Percentiles rank a stretch among this genome's conserved stretches.
phyloP scores from a whole-genome alignment of 2,888 invertebrate species.

The Harpagoxenus sublaevis region DNA sequence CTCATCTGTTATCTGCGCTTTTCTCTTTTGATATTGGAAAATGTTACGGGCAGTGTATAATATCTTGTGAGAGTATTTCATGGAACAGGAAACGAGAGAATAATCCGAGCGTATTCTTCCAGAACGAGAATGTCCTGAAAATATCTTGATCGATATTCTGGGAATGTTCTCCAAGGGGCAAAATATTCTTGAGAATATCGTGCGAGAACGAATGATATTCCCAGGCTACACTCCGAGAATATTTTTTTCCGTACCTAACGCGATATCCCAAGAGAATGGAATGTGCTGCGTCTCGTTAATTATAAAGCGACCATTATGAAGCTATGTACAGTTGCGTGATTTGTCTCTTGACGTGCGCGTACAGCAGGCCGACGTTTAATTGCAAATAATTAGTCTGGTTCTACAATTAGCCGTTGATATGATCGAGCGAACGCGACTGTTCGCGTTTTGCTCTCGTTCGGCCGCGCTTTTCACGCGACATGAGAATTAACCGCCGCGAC shows the following conservation, averaged over 20 bases:
- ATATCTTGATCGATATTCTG: conserved; percentile 10
- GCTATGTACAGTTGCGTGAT: not conserved
- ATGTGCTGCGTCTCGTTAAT: not conserved
- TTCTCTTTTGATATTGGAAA: not conserved
- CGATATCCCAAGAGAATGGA: not conserved
- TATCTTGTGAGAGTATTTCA: not conserved
- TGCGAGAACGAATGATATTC: not conserved
- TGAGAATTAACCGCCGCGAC: conserved; percentile 33
- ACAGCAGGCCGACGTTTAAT: conserved; percentile 8
- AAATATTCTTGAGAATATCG: not conserved
- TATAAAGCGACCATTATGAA: not conserved
- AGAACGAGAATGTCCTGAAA: not conserved
- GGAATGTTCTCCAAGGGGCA: not conserved
- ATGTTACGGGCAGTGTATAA: not conserved
- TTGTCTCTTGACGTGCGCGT: not conserved
- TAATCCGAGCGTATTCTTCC: not conserved
- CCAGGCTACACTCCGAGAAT: not conserved
- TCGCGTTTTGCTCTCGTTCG: not conserved
- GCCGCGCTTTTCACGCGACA: conserved; percentile 2
- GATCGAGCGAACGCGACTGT: not conserved
- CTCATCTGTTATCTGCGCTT: not conserved
- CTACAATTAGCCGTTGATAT: conserved; percentile 14
- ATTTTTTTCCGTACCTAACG: not conserved
- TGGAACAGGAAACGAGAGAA: not conserved
- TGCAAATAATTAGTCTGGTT: conserved; percentile 26